Conservation (phyloP, 2,797 vertebrate genomes). For the Myotis planiceps region DNA sequence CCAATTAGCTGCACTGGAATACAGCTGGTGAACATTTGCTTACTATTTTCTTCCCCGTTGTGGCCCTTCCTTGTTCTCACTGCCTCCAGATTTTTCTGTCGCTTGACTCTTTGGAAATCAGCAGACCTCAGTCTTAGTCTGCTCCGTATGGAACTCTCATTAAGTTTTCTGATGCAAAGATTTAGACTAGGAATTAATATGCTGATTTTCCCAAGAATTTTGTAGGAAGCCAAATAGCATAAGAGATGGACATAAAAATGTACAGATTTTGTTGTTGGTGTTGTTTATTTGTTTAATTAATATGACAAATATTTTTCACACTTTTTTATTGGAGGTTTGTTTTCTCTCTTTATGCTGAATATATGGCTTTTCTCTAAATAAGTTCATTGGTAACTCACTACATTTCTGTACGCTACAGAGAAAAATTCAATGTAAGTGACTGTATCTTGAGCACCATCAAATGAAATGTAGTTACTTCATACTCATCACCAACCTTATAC, state of each 20-base stretch:
- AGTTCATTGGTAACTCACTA: neutral
- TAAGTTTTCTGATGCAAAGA: neutral
- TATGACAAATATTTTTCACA: neutral
- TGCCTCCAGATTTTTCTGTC: neutral
- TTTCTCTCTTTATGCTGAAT: neutral
- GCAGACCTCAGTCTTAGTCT: neutral
- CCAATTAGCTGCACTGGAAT: neutral
- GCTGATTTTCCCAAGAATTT: neutral
- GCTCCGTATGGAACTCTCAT: neutral
- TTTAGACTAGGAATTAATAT: conserved; percentile 20
- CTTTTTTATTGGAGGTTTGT: neutral
- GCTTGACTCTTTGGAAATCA: neutral
- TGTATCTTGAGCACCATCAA: neutral
- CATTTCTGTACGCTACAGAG: neutral
- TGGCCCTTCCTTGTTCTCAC: neutral
- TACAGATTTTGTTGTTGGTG: neutral
- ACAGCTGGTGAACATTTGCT: neutral
- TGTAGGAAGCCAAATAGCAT: neutral
- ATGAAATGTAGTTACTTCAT: neutral
- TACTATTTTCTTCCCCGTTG: neutral
- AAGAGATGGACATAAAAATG: neutral
- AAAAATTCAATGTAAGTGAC: neutral
- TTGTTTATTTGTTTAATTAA: conserved; percentile 18
- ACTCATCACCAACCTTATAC: neutral
- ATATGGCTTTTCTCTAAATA: neutral